Evolutionary conservation across 2,888 invertebrate genomes (phyloP), one percentile per base, ranked within the genome.

Genomic region (Watsonalla binaria): DNA sequence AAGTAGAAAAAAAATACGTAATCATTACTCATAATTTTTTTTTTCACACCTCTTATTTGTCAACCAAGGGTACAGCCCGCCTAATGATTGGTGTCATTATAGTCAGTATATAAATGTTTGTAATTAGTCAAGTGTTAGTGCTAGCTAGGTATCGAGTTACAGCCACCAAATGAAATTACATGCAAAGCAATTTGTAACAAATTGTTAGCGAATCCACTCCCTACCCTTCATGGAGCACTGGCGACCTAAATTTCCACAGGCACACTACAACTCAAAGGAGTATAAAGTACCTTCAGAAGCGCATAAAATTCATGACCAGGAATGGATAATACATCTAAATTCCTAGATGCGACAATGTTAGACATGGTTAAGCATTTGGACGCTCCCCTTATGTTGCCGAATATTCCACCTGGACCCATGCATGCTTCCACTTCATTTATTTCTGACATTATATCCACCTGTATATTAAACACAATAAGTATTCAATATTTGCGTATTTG

Each of bases 391-490:
- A 92, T 90, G 57, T 92, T 92, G 0, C 90, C 90, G 51, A 91
- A 91, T 68, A 91, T 90, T 6, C 90, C 90, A 8, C 90, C 90
- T 6, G 90, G 87, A 0, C 90, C 90, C 90, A 91, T 91, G 57
- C 89, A 90, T 0, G 86, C 82, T 64, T 90, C 88, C 1, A 88
- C 83, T 76, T 90, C 90, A 58, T 90, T 89, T 39, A 70, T 70
- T 46, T 81, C 85, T 7, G 87, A 78, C 56, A 84, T 76, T 59
- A 90, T 80, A 48, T 89, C 89, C 54, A 90, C 90, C 90, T 90
- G 52, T 56, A 63, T 52, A 51, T 50, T 45, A 57, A n/a, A 11
- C 33, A 6, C 8, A 48, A 46, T 51, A 49, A 51, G 39, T n/a
- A 54, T 52, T 49, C 54, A 13, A 51, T 53, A n/a, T 33, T 7